Conservation (phyloP, 2,888 invertebrate species). For the Macroteleia sp. region DNA sequence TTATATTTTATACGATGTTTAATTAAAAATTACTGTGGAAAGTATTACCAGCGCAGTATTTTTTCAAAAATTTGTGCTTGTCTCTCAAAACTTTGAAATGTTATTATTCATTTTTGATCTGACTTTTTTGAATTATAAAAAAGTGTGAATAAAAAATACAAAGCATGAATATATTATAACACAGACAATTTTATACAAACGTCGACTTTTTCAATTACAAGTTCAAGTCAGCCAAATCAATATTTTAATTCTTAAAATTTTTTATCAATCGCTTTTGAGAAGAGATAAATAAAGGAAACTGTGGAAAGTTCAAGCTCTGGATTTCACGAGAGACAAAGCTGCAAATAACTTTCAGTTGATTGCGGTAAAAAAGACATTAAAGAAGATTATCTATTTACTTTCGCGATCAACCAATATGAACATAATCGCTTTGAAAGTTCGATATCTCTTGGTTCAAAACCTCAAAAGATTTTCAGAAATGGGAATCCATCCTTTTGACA, state of each 20-base stretch:
- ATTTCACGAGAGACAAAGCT: conserved; percentile 16
- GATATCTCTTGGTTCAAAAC: conserved; percentile 26
- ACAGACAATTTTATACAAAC: too few species aligned
- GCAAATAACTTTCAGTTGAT: conserved; percentile 17
- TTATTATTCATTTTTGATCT: too few species aligned
- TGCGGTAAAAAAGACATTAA: conserved; percentile 34
- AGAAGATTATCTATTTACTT: conserved; percentile 30
- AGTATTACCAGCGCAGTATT: too few species aligned
- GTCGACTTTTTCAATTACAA: too few species aligned
- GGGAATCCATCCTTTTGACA: too few species aligned
- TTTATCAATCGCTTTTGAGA: background rate
- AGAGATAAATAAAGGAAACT: background rate
- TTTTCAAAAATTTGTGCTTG: too few species aligned
- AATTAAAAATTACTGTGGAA: too few species aligned
- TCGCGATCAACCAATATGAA: conserved; percentile 21
- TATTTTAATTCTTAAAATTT: background rate
- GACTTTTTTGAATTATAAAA: too few species aligned
- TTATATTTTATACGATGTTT: too few species aligned
- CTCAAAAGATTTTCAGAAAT: conserved; percentile 7
- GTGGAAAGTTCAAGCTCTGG: background rate
- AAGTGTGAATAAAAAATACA: too few species aligned
- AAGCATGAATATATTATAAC: too few species aligned
- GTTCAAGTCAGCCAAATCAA: background rate
- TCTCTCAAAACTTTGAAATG: too few species aligned
- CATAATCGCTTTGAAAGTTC: conserved; percentile 19